Conservation (phyloP, 2,113 vertebrate genomes). For the Columba janthina region DNA sequence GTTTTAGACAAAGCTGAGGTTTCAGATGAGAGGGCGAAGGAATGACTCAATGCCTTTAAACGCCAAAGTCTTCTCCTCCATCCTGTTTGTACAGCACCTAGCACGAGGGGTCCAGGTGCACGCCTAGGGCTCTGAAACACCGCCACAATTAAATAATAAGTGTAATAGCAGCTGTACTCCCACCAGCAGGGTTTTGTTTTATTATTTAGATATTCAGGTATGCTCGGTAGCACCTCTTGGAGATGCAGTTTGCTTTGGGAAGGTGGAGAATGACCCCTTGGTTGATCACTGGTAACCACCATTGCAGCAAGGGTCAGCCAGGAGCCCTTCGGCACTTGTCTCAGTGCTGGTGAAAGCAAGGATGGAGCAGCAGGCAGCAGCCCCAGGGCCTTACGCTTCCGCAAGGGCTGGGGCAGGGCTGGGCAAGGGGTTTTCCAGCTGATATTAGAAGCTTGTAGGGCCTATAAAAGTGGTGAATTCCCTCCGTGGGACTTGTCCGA, state of each 20-base stretch:
- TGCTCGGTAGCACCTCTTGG: neutral
- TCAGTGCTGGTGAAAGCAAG: neutral
- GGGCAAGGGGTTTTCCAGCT: neutral
- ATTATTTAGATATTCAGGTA: conserved; percentile 32
- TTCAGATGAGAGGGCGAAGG: conserved; percentile 66
- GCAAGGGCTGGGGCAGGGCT: fast-evolving
- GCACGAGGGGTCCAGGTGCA: conserved; percentile 67
- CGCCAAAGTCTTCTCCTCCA: conserved; percentile 62
- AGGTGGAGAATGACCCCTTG: neutral
- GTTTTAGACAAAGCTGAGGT: conserved; percentile 69
- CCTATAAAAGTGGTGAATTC: neutral
- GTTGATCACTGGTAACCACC: neutral
- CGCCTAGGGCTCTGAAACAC: conserved; percentile 65
- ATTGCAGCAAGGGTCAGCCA: fast-evolving
- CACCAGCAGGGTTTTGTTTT: conserved; percentile 49
- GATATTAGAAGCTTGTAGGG: neutral
- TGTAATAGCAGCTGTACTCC: conserved; percentile 69
- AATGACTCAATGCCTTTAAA: conserved; percentile 70
- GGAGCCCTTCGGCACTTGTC: fast-evolving
- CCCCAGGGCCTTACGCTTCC: fast-evolving
- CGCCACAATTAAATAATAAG: conserved; percentile 64
- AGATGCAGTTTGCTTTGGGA: neutral
- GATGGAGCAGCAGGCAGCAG: neutral
- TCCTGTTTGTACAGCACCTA: conserved; percentile 70
- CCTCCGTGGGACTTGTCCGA: fast-evolving